A percentile compares a stretch with the other conserved stretches of the same genome.
Evolutionary conservation across 2,113 vertebrate species (phyloP).

Genomic region (Condylura cristata): DNA sequence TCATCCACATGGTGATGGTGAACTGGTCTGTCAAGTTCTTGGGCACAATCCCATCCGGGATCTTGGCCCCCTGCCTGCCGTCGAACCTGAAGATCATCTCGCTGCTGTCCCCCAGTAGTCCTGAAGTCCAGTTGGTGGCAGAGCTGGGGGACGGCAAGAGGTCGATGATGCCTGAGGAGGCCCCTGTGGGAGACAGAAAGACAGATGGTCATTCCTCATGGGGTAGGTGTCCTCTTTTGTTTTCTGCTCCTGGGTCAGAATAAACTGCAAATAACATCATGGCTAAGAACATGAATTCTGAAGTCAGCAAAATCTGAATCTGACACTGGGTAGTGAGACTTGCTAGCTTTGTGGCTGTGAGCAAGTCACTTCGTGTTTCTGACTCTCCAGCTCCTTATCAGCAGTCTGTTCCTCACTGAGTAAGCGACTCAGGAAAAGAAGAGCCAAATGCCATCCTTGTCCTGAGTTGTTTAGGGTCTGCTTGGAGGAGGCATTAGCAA

Average conservation of each 20-base stretch:
- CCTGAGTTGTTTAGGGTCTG: neutral
- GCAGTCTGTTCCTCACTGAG: neutral
- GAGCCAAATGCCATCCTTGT: neutral
- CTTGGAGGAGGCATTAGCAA: neutral
- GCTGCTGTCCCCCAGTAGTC: constrained; percentile 92
- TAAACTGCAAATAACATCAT: too few species aligned
- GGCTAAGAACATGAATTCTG: too few species aligned
- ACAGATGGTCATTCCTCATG: neutral
- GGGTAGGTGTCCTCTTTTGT: neutral
- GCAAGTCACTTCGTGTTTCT: too few species aligned
- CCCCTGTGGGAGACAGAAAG: constrained; percentile 86
- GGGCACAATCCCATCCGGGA: constrained; percentile 94
- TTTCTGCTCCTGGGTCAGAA: neutral
- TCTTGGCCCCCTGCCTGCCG: constrained; percentile 95
- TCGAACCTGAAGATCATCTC: constrained; percentile 97
- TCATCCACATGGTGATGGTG: constrained; percentile 98
- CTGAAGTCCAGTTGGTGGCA: constrained; percentile 94
- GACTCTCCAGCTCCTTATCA: neutral
- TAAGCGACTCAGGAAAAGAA: neutral
- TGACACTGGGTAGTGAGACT: too few species aligned
- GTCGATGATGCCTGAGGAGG: constrained; percentile 96
- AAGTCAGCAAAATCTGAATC: too few species aligned
- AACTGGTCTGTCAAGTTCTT: constrained; percentile 98
- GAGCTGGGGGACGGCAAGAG: constrained; percentile 92
- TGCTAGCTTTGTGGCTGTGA: too few species aligned